These are phyloP conservation scores for Empidonax traillii DNA, from an alignment of 2,113 vertebrate species.

Conservation along the genomic window DNA sequence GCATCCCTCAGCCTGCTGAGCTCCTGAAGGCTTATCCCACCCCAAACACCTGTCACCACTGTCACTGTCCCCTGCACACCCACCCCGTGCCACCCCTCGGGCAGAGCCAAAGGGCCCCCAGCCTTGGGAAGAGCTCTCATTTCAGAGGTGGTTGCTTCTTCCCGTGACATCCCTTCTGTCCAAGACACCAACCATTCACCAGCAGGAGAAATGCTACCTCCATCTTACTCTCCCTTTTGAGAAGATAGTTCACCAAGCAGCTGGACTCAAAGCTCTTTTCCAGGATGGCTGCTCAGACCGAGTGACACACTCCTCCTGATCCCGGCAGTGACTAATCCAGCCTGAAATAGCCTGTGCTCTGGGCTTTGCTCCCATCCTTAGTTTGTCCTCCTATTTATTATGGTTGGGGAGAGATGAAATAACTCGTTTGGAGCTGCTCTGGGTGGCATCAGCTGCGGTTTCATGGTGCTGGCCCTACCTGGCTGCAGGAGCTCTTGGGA, in stretches of 20 bases:
- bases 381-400: background rate
- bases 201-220: background rate
- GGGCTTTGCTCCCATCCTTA: background rate
- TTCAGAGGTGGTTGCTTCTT: background rate
- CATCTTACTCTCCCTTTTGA: constrained; percentile 74
- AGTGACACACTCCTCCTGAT: background rate
- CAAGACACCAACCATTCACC: background rate
- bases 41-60: background rate
- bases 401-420: background rate
- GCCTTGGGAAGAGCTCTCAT: background rate
- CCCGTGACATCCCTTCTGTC: background rate
- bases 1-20: background rate
- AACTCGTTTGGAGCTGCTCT: background rate
- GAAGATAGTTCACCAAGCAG: constrained; percentile 42
- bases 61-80: background rate
- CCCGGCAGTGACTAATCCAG: background rate
- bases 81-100: fast-evolving
- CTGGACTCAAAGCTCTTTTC: constrained; percentile 71
- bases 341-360: background rate
- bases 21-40: background rate
- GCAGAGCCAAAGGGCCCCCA: background rate
- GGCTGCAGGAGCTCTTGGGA: background rate
- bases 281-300: background rate
- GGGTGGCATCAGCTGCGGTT: background rate
- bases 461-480: background rate